Base-by-base conservation (phyloP, 37 sponge, comb jelly and placozoan genomes). In the Ephydatia muelleri region DNA sequence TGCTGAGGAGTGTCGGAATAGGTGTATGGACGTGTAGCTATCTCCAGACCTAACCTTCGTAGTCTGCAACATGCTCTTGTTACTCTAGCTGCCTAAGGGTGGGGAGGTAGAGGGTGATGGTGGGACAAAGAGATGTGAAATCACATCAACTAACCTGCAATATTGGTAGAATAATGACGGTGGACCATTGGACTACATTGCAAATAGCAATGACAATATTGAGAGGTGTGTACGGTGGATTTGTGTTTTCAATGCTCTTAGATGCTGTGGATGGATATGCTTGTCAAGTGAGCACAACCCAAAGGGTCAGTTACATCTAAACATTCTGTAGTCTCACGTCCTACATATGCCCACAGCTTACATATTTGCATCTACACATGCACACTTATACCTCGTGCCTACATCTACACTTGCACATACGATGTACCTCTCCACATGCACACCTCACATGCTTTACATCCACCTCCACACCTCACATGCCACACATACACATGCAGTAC, bases 1-100 rank as follows among this genome's bases (percentile, higher is more conserved):
- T 90, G 78, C 43, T 90, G 91, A 3, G 94, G 85, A 23, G 91
- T 90, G 72, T 94, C 94, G 5, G 33, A 68, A 82, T 94, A 94
- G 82, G 78, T 82, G 76, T 88, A 94, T 13, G 94, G 94, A 0
- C 94, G 84, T 0, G 94, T 70, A 16, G 91, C 65, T 22, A 94
- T 49, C 72, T 94, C 91, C 67, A 83, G 48, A 5, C 85, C 88
- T 0, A 75, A 37, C 68, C 84, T 87, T 64, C 75, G 81, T 68
- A 94, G 65, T 49, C 73, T 48, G 12, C 29, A 49, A 29, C 91
- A 88, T 23, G 86, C 77, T 2, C 71, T 39, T 25, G 91, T 94
- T 64, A 94, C 83, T 67, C 94, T 39, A 27, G 85, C 84, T 49
- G 91, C 94, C 94, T 94, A 23, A 29, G 14, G 23, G 49, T 0